Evolutionary conservation across 2,113 vertebrate species (phyloP).

Genomic region (Dermatemys mawii): DNA sequence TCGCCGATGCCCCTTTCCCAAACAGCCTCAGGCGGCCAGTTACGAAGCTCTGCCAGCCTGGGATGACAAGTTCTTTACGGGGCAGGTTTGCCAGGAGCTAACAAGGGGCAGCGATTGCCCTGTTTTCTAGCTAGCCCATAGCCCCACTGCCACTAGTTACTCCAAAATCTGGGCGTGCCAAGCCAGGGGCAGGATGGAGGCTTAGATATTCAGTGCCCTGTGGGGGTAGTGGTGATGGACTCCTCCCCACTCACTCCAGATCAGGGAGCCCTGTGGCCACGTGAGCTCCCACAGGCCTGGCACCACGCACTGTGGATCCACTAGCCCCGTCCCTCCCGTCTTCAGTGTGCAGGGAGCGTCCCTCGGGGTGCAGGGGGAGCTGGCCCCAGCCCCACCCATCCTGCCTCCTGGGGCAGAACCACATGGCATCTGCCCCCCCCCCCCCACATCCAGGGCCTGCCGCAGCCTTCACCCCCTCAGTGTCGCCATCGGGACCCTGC

Average conservation of each 20-base stretch:
- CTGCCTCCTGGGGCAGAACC: not conserved
- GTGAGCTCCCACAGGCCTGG: not conserved
- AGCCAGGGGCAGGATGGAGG: not conserved
- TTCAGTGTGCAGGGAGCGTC: no score
- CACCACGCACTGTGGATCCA: not conserved
- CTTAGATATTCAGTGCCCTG: no score
- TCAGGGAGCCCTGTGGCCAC: not conserved
- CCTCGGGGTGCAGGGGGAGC: not conserved
- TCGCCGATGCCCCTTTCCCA: not conserved
- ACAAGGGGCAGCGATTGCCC: no score
- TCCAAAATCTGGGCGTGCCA: not conserved
- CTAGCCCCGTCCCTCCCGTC: no score
- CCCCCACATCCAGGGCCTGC: not conserved
- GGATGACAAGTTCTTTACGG: no score
- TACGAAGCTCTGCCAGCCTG: no score
- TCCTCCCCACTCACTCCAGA: not conserved
- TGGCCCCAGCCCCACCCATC: not conserved
- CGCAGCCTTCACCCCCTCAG: not conserved
- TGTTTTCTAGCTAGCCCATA: not conserved
- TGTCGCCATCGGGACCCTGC: not conserved
- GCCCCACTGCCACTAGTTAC: not conserved
- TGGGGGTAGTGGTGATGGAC: not conserved
- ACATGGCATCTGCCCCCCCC: no score
- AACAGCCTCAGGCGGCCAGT: not conserved
- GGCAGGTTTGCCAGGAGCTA: no score